phyloP scores from a whole-genome alignment of 2,888 invertebrate genomes.

The Bellardia pandia region DNA sequence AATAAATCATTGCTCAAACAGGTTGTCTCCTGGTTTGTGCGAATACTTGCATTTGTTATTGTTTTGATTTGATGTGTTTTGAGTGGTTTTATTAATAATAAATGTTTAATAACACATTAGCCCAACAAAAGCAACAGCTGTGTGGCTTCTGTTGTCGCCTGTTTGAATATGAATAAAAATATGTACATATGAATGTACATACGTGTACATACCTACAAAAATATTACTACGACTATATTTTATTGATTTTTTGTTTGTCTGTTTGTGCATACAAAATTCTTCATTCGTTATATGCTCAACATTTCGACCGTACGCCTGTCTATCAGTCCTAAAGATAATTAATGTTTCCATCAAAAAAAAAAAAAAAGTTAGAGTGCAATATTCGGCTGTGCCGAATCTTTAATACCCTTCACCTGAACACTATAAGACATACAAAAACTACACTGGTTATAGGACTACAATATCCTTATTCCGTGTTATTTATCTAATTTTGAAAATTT shows the following conservation, averaged over 20 bases:
- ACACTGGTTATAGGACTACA: too few relatives aligned
- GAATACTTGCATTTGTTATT: background rate
- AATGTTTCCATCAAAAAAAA: slow-evolving; percentile 27
- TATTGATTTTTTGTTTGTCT: slow-evolving; percentile 3
- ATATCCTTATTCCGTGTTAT: too few relatives aligned
- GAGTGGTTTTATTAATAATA: background rate
- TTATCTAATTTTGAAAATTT: too few relatives aligned
- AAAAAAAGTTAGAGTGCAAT: background rate
- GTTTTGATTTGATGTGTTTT: slow-evolving; percentile 20
- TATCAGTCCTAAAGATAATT: slow-evolving; percentile 41
- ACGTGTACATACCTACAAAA: too few relatives aligned
- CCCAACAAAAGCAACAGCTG: slow-evolving; percentile 36
- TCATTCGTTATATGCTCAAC: slow-evolving; percentile 3
- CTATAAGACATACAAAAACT: too few relatives aligned
- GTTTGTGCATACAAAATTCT: slow-evolving; percentile 18
- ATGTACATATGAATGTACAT: background rate
- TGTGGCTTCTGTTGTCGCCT: slow-evolving; percentile 42
- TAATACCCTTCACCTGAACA: too few relatives aligned
- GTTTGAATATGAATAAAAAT: background rate
- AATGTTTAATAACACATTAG: slow-evolving; percentile 36
- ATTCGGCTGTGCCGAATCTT: too few relatives aligned
- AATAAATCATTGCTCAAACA: slow-evolving; percentile 24
- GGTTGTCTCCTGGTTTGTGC: slow-evolving; percentile 25
- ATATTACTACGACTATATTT: background rate
- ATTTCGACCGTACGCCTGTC: too few relatives aligned